phyloP scores from a whole-genome alignment of 2,888 invertebrate species.

The Pandemis cinnamomeana region DNA sequence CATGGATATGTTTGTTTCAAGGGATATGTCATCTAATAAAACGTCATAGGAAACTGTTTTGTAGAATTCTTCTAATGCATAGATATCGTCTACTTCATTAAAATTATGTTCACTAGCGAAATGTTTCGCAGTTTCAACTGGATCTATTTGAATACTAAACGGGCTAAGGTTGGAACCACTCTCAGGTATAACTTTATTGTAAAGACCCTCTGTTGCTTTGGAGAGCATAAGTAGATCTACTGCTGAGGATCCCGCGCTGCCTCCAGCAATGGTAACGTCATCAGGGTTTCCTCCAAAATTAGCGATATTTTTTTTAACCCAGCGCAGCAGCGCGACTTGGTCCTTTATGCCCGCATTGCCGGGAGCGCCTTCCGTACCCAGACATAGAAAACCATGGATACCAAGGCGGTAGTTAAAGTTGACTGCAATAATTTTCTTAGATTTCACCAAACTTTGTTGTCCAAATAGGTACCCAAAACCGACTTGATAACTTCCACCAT shows the following conservation, averaged over 20 bases:
- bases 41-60: slow-evolving; percentile 4
- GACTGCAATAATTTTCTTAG: slow-evolving; percentile 40
- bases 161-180: slow-evolving; percentile 39
- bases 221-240: slow-evolving; percentile 43
- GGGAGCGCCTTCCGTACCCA: slow-evolving; percentile 44
- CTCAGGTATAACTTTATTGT: slow-evolving; percentile 43
- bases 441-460: slow-evolving; percentile 27
- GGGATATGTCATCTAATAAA: background rate
- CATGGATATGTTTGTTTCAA: background rate
- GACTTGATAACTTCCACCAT: slow-evolving; percentile 43
- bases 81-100: slow-evolving; percentile 11
- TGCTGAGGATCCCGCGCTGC: slow-evolving; percentile 43
- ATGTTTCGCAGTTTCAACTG: slow-evolving; percentile 27
- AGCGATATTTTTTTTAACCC: slow-evolving; percentile 44
- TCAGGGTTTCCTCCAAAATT: slow-evolving; percentile 44
- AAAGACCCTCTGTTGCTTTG: slow-evolving; percentile 38
- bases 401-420: slow-evolving; percentile 44
- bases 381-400: slow-evolving; percentile 42
- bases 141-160: slow-evolving; percentile 34
- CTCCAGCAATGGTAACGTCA: slow-evolving; percentile 43
- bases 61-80: slow-evolving; percentile 25
- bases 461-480: slow-evolving; percentile 21
- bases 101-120: slow-evolving; percentile 21
- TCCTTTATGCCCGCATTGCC: slow-evolving; percentile 46
- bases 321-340: slow-evolving; percentile 42